Percentiles rank a stretch among this genome's conserved stretches.
These are phyloP conservation scores for Percopsis omiscomaycus DNA, from an alignment of 2,797 vertebrate genomes.

Conservation along the genomic window DNA sequence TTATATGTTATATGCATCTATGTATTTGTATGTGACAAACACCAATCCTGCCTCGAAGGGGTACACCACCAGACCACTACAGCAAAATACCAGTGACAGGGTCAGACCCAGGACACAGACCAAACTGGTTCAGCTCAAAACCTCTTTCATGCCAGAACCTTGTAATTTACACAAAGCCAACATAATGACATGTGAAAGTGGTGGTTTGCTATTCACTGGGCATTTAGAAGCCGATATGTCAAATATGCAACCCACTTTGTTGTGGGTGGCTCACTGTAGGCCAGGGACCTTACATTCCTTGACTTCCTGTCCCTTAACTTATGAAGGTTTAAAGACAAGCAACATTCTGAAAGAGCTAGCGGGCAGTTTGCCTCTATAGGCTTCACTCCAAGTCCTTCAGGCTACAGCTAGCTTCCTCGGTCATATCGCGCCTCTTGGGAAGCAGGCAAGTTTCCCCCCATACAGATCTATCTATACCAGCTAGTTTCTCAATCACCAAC, in stretches of 20 bases:
- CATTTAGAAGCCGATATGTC: conserved; percentile 27
- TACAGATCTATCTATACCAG: conserved; percentile 22
- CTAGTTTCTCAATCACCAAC: conserved; percentile 5
- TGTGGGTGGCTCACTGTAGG: conserved; percentile 34
- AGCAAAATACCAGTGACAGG: conserved; percentile 39
- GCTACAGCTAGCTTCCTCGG: conserved; percentile 40
- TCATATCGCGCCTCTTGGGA: conserved; percentile 38
- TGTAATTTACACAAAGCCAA: conserved; percentile 40
- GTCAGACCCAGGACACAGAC: conserved; percentile 37
- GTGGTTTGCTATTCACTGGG: conserved; percentile 13
- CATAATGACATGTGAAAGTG: conserved; percentile 6
- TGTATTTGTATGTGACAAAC: conserved; percentile 45
- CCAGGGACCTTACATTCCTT: conserved; percentile 25
- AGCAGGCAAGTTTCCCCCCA: conserved; percentile 25
- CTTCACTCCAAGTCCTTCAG: conserved; percentile 51
- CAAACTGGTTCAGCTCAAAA: conserved; percentile 29
- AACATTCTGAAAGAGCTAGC: conserved; percentile 26
- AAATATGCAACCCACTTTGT: conserved; percentile 19
- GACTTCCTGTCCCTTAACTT: conserved; percentile 36
- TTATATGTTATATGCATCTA: background rate
- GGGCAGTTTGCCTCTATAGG: conserved; percentile 32
- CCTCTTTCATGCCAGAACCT: conserved; percentile 27
- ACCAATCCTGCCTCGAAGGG: conserved; percentile 48
- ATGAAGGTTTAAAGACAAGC: conserved; percentile 31
- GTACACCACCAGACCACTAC: conserved; percentile 13